Evolutionary conservation across 2,888 invertebrate genomes (phyloP), one percentile per base, ranked within the genome.

Genomic region (Odontocolon sp.): DNA sequence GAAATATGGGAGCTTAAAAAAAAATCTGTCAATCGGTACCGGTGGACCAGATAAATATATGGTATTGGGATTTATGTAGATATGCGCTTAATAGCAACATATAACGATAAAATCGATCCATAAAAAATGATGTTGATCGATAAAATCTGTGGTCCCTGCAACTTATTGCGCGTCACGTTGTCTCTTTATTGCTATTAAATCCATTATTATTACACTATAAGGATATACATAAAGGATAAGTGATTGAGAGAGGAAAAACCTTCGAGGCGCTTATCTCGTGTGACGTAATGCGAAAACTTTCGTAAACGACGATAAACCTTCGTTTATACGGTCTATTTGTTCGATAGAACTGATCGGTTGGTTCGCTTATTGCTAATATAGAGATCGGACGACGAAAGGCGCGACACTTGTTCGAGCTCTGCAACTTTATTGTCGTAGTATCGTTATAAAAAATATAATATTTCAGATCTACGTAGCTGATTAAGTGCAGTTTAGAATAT

Each of bases 321-420:
- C 81, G 52, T 78, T 80, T 80, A 76, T 80, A 73, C 81, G 81
- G 81, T 81, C 81, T 81, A 80, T 79, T 81, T 79, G 67, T 72
- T 78, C 71, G 68, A 69, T 77, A 68, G 69, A 73, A 77, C 54
- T 69, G 69, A 57, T 47, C 70, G 59, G 69, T 52, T 18, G 11
- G 45, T 23, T 67, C 40, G 40, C 8, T 14, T 4, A 18, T 31
- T 5, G 42, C 8, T 23, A 16, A 66, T 16, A 21, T 36, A 56
- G 21, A 54, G 14, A 67, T 67, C 45, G 33, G 40, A 57, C 64
- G 45, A 68, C 56, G 11, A 33, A 59, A 52, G 47, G 36, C 28
- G 47, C 18, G 59, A 50, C 71, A 68, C 61, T 66, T 66, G 69
- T 66, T n/a, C 18, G 28, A 59, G 33, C 54, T 28, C 11, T 33